Percentiles rank a stretch among this genome's conserved stretches.
These are phyloP conservation scores for Zaprionus nigranus DNA, from an alignment of 1,140 invertebrate genomes.

Conservation along the genomic window DNA sequence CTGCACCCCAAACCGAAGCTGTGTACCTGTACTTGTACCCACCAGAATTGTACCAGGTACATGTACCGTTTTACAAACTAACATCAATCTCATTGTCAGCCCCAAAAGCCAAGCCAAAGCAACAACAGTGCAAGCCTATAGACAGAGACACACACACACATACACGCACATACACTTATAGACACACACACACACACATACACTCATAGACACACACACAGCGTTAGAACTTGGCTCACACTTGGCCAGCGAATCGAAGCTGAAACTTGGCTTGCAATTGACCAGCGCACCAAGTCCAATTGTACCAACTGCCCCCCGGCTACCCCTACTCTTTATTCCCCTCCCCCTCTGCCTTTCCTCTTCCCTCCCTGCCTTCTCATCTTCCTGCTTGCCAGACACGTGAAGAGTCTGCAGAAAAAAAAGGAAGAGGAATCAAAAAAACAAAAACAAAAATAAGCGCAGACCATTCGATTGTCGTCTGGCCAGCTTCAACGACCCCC, in stretches of 20 bases:
- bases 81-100: conserved; percentile 37
- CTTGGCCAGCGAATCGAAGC: conserved; percentile 14
- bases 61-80: conserved; percentile 25
- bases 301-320: conserved; percentile 43
- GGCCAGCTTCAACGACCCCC: conserved; percentile 32
- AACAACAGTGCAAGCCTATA: conserved; percentile 29
- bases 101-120: conserved; percentile 20
- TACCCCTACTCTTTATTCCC: neutral
- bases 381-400: conserved; percentile 12
- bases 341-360: neutral
- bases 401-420: conserved; percentile 21
- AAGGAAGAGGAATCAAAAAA: conserved; percentile 5
- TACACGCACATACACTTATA: no score
- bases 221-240: conserved; percentile 33
- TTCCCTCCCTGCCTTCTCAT: neutral
- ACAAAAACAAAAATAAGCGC: conserved; percentile 32
- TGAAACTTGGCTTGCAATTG: conserved; percentile 78
- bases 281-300: conserved; percentile 70
- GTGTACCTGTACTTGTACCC: neutral
- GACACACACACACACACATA: conserved; percentile 8
- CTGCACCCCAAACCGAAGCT: neutral
- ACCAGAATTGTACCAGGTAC: conserved; percentile 19
- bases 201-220: conserved; percentile 1
- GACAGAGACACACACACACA: conserved; percentile 2
- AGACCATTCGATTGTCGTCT: conserved; percentile 72